A percentile compares a stretch with the other conserved stretches of the same genome.
Conservation (phyloP, 2,888 invertebrate genomes). For the Leptopilina myrica region DNA sequence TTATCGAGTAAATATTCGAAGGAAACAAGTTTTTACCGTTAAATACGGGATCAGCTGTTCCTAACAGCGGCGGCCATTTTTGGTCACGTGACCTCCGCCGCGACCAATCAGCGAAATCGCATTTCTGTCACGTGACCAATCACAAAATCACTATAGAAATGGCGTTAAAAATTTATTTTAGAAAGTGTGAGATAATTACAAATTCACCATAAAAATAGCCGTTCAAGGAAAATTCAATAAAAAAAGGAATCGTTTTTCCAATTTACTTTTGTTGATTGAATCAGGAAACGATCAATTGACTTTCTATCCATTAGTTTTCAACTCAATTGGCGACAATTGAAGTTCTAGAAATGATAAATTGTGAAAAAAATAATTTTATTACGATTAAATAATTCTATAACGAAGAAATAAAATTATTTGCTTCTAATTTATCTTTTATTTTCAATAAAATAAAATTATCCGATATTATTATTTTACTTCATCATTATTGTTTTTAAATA, state of each 20-base stretch:
- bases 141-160: background rate
- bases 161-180: background rate
- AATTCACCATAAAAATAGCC: background rate
- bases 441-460: too few species aligned
- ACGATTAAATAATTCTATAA: too few species aligned
- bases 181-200: background rate
- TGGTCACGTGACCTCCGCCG: background rate
- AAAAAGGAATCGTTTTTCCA: background rate
- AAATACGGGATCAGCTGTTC: slow-evolving; percentile 5
- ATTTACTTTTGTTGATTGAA: slow-evolving; percentile 10
- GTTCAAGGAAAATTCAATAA: background rate
- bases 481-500: too few species aligned
- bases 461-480: too few species aligned
- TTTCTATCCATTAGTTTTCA: background rate
- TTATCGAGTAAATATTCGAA: too few species aligned
- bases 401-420: too few species aligned
- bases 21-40: background rate
- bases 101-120: background rate
- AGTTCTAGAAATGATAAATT: too few species aligned
- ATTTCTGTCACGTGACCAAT: background rate
- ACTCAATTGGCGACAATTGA: background rate
- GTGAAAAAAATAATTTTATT: too few species aligned
- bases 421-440: too few species aligned
- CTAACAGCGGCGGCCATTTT: background rate
- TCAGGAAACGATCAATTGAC: slow-evolving; percentile 11